Evolutionary conservation across 2,113 vertebrate species (phyloP).

Genomic region (Heteronetta atricapilla): DNA sequence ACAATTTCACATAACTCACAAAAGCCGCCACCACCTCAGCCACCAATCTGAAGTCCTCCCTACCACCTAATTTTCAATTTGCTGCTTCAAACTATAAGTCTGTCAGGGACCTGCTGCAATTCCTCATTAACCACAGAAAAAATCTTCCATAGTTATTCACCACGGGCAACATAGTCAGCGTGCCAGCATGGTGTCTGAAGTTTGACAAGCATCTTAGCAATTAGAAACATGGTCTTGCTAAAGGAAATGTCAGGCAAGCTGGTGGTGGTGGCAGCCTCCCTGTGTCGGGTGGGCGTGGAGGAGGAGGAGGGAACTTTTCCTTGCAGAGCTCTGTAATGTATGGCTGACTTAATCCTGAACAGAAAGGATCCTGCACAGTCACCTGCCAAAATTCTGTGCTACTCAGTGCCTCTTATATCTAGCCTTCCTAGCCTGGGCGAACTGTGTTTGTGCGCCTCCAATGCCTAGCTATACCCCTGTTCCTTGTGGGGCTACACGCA

Average conservation of each 20-base stretch:
- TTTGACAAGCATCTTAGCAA: not conserved
- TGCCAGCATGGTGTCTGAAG: not conserved
- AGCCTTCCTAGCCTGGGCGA: not conserved
- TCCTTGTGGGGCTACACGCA: accelerated
- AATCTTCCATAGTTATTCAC: not conserved
- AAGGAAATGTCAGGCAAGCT: not conserved
- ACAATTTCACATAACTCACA: not conserved
- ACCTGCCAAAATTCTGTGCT: not conserved
- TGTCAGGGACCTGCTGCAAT: not conserved
- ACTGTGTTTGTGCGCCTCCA: not conserved
- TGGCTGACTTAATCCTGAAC: not conserved
- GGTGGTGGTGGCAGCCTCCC: not conserved
- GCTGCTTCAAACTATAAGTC: not conserved
- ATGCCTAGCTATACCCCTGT: not conserved
- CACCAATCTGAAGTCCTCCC: not conserved
- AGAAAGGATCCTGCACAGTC: not conserved
- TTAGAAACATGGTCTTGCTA: not conserved
- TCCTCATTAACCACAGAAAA: not conserved
- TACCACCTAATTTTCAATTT: not conserved
- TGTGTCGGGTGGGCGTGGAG: not conserved
- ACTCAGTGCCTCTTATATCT: not conserved
- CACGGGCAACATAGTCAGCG: accelerated
- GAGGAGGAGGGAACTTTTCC: not conserved
- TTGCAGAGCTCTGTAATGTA: not conserved
- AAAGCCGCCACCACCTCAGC: not conserved